Conservation (phyloP, 2,113 vertebrate species). For the Syrmaticus mikado region DNA sequence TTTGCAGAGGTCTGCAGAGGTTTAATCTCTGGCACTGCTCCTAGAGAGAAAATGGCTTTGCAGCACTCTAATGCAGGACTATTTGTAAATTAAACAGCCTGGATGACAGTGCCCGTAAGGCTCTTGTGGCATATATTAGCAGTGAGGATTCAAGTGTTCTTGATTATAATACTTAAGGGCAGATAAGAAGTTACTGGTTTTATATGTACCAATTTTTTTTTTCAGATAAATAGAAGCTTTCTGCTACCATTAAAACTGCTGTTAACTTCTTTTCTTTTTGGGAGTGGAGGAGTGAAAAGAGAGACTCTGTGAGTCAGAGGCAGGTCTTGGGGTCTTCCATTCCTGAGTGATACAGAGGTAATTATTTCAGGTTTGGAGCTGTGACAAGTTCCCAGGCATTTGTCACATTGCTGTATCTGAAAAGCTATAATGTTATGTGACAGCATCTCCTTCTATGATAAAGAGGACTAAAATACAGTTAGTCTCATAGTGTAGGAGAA, state of each 20-base stretch:
- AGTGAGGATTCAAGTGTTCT: neutral
- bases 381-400: neutral
- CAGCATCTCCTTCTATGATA: neutral
- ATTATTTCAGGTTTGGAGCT: neutral
- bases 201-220: neutral
- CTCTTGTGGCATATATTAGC: neutral
- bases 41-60: slow-evolving; percentile 16
- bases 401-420: neutral
- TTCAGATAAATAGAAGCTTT: neutral
- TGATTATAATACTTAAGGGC: neutral
- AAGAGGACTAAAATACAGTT: neutral
- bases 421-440: neutral
- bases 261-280: neutral
- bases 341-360: neutral
- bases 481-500: neutral
- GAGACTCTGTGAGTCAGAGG: neutral
- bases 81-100: neutral
- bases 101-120: neutral
- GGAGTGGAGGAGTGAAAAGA: neutral
- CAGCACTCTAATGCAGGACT: neutral
- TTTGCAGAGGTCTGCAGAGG: slow-evolving; percentile 25
- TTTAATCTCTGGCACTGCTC: neutral
- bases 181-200: neutral
- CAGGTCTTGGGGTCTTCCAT: neutral
- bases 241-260: neutral